These are phyloP conservation scores for Drosophila obscura DNA, from an alignment of 1,140 invertebrate genomes.

Conservation along the genomic window DNA sequence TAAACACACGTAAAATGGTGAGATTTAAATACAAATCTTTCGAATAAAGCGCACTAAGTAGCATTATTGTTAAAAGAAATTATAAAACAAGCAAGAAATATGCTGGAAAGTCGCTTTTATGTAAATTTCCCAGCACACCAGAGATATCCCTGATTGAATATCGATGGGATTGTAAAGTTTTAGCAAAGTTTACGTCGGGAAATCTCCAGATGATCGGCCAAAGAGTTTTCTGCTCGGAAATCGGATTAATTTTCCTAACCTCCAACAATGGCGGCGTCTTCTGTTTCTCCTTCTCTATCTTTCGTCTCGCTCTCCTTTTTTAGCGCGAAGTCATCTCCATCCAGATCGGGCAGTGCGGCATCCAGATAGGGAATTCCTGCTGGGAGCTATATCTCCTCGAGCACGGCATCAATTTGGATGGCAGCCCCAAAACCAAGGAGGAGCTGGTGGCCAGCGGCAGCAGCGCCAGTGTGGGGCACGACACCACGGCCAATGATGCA, in stretches of 20 bases:
- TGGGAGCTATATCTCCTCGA: slow-evolving; percentile 91
- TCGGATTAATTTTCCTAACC: slow-evolving; percentile 5
- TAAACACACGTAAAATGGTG: slow-evolving; percentile 30
- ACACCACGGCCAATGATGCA: slow-evolving; percentile 68
- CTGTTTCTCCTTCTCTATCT: background rate
- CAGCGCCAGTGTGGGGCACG: slow-evolving; percentile 54
- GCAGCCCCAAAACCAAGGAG: slow-evolving; percentile 78
- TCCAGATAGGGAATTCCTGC: slow-evolving; percentile 91
- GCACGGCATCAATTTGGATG: slow-evolving; percentile 89
- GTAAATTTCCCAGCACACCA: too few species aligned
- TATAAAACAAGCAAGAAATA: too few species aligned
- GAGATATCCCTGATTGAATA: too few species aligned
- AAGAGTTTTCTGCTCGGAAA: too few species aligned
- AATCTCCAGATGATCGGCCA: too few species aligned
- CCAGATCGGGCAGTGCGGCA: slow-evolving; percentile 89
- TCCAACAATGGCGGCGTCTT: slow-evolving; percentile 36
- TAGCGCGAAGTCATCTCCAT: slow-evolving; percentile 89
- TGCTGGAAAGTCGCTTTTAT: too few species aligned
- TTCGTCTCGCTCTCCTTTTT: background rate
- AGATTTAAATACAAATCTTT: slow-evolving; percentile 1
- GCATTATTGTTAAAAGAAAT: too few species aligned
- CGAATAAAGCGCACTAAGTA: too few species aligned
- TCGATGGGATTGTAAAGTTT: slow-evolving; percentile 22
- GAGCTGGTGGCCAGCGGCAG: slow-evolving; percentile 70
- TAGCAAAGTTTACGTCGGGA: background rate